Base-by-base conservation (phyloP, 2,888 invertebrate genomes). In the Lottia gigantea region DNA sequence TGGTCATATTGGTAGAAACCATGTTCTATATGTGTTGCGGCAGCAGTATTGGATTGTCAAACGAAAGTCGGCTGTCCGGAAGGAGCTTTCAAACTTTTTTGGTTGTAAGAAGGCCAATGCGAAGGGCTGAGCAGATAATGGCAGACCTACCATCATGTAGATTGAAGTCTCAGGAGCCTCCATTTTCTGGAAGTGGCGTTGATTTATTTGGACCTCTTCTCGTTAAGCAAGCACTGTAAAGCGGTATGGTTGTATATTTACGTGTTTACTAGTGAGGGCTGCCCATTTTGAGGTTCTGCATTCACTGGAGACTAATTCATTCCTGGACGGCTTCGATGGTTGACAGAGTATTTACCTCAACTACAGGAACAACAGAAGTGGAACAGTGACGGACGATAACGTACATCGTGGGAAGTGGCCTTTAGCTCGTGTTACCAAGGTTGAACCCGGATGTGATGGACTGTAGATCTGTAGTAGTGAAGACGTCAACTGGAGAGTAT, bases 161-260 rank as follows among this genome's bases (percentile, higher is more conserved):
- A 49, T n/a, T 49, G n/a, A 49, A 49, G 49, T 49, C 49, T n/a
- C 16, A 49, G 14, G 49, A 49, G 49, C 49, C 49, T n/a, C 16
- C 71, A 31, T 75, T 75, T 65, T 47, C 65, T 14, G 14, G 49
- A 49, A 49, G 66, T 15, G 75, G 75, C 12, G 25, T 67, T 15
- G 74, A 73, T 62, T 66, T 66, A 19, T 72, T 73, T 63, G 72
- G 72, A 3, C 66, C 71, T 19, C 73, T 63, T 64, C n/a, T 2
- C 4, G 61, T 73, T n/a, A 75, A 71, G 47, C 45, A 31, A 16
- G n/a, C n/a, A n/a, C n/a, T n/a, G n/a, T n/a, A n/a, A n/a, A n/a
- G n/a, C n/a, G n/a, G n/a, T n/a, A n/a, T n/a, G n/a, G n/a, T n/a
- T n/a, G n/a, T n/a, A n/a, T n/a, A n/a, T n/a, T n/a, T n/a, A n/a